These are phyloP conservation scores for Rhea americana DNA, from an alignment of 2,113 vertebrate genomes.

Conservation along the genomic window DNA sequence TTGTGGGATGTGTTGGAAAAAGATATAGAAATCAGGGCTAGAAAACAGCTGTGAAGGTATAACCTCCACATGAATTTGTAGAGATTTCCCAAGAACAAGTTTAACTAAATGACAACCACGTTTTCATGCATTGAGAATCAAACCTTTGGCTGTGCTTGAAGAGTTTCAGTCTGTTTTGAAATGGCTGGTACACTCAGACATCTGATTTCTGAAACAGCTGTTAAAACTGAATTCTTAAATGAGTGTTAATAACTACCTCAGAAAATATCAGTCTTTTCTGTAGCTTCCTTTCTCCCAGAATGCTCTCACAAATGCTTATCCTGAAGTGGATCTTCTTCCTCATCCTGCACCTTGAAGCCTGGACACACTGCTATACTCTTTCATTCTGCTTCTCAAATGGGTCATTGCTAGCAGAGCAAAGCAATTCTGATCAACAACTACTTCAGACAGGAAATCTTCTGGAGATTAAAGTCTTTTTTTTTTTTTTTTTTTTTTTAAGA, in stretches of 20 bases:
- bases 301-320: not conserved
- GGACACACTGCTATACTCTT: fast-evolving
- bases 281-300: not conserved
- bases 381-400: not conserved
- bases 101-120: not conserved
- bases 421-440: not conserved
- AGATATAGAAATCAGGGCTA: not conserved
- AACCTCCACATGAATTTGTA: not conserved
- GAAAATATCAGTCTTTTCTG: not conserved
- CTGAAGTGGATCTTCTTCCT: not conserved
- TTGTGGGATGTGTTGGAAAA: not conserved
- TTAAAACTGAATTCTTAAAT: not conserved
- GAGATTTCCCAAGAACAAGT: not conserved
- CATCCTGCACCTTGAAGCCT: not conserved
- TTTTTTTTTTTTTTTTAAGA: not conserved
- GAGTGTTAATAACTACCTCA: not conserved
- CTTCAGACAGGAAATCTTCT: not conserved
- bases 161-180: not conserved
- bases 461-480: not conserved
- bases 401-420: not conserved
- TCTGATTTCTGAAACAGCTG: not conserved
- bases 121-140: not conserved
- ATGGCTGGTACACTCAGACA: not conserved
- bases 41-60: not conserved
- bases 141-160: not conserved